Conservation (phyloP, 2,797 vertebrate genomes). For the Lophius americanus region DNA sequence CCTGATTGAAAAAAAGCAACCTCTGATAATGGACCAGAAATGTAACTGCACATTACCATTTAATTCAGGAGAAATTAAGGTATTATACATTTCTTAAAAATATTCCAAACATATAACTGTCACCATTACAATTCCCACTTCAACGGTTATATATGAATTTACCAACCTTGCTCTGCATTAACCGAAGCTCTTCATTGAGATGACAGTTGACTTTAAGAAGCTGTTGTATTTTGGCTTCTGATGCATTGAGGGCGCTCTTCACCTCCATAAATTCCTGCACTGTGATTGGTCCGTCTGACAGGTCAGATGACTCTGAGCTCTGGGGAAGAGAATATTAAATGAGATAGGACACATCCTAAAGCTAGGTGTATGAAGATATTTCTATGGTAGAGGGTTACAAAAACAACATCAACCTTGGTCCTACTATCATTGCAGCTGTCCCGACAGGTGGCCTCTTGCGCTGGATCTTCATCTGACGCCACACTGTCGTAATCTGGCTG, state of each 20-base stretch:
- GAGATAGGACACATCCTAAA: neutral
- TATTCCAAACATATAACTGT: neutral
- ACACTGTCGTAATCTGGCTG: conserved; percentile 99
- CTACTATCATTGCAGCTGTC: conserved; percentile 87
- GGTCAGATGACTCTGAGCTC: conserved; percentile 95
- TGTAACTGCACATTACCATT: too few relatives aligned
- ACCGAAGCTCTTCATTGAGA: conserved; percentile 93
- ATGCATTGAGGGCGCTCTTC: conserved; percentile 94
- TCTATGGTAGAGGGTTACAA: neutral
- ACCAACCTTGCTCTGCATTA: conserved; percentile 97
- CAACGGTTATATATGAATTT: neutral
- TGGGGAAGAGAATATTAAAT: conserved; percentile 51
- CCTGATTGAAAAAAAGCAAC: too few relatives aligned
- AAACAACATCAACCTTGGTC: conserved; percentile 85
- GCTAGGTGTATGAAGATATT: neutral
- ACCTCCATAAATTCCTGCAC: conserved; percentile 97
- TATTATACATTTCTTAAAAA: too few relatives aligned
- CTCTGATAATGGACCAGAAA: too few relatives aligned
- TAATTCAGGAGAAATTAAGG: too few relatives aligned
- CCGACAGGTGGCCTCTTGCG: conserved; percentile 83
- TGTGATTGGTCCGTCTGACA: conserved; percentile 95
- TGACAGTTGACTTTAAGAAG: conserved; percentile 98
- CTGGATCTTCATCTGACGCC: conserved; percentile 95
- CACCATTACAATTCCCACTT: too few relatives aligned
- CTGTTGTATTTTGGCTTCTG: conserved; percentile 98